phyloP scores from a whole-genome alignment of 2,888 invertebrate genomes.

The Atethmia centrago region DNA sequence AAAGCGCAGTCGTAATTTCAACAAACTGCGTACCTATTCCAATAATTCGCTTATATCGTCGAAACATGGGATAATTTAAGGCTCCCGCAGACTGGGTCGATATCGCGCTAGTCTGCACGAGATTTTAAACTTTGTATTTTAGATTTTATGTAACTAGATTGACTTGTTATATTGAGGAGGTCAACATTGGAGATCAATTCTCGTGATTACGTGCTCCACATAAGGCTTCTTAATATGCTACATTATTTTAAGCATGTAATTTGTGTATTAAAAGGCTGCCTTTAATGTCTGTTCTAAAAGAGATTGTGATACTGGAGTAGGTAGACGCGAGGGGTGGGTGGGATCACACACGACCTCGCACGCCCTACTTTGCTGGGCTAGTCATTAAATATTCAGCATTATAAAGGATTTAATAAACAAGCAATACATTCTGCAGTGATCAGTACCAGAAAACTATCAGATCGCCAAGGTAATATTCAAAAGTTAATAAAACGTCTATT shows the following conservation, averaged over 20 bases:
- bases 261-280: constrained; percentile 31
- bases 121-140: not conserved
- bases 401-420: not conserved
- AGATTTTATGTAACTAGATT: constrained; percentile 45
- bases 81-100: no score
- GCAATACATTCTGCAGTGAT: constrained; percentile 16
- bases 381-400: constrained; percentile 14
- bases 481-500: not conserved
- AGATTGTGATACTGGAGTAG: constrained; percentile 8
- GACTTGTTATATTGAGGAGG: constrained; percentile 54
- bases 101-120: no score
- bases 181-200: constrained; percentile 53
- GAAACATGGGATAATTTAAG: constrained; percentile 22
- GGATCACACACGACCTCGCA: not conserved
- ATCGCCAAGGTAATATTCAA: not conserved
- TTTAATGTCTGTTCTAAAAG: not conserved
- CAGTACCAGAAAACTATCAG: not conserved
- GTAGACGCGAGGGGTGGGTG: not conserved
- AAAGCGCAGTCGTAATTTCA: constrained; percentile 44
- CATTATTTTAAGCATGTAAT: constrained; percentile 25
- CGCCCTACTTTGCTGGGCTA: not conserved
- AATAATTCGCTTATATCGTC: constrained; percentile 3
- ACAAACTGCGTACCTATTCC: constrained; percentile 14
- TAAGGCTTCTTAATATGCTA: constrained; percentile 43
- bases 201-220: constrained; percentile 54